Evolutionary conservation across 2,113 vertebrate species (phyloP).

Genomic region (Apistogramma diplotaenia): DNA sequence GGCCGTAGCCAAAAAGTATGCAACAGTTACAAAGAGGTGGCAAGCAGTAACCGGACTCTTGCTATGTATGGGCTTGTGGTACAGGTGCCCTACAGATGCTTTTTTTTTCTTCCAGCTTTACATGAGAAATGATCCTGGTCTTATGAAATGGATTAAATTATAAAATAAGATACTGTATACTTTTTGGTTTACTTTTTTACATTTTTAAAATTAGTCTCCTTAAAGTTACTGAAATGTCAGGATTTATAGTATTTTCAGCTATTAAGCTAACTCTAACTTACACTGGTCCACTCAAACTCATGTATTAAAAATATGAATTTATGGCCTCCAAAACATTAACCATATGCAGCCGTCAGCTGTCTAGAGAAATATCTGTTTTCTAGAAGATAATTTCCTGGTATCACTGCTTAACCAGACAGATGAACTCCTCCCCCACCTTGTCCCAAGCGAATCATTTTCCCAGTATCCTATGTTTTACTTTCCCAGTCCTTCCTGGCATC

Average conservation of each 20-base stretch:
- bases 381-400: slow-evolving; percentile 10
- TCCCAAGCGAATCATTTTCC: slow-evolving; percentile 36
- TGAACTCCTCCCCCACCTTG: slow-evolving; percentile 13
- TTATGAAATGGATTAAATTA: background rate
- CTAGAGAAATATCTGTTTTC: background rate
- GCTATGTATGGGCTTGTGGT: slow-evolving; percentile 22
- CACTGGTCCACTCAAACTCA: background rate
- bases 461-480: slow-evolving; percentile 33
- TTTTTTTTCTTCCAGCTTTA: background rate
- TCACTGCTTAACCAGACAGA: slow-evolving; percentile 64
- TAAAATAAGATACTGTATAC: background rate
- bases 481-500: slow-evolving; percentile 51
- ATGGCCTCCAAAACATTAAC: background rate
- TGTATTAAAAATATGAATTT: background rate
- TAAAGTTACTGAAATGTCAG: background rate
- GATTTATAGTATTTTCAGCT: background rate
- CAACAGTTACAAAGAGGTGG: slow-evolving; percentile 11
- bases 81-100: slow-evolving; percentile 1
- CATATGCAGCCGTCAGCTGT: background rate
- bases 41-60: slow-evolving; percentile 4
- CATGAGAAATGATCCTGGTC: background rate
- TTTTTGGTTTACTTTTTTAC: background rate
- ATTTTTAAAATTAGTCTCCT: background rate
- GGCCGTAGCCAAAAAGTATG: slow-evolving; percentile 18
- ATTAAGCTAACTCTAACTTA: background rate